Conservation (phyloP, 2,797 vertebrate genomes). For the Hoplostethus mediterraneus region DNA sequence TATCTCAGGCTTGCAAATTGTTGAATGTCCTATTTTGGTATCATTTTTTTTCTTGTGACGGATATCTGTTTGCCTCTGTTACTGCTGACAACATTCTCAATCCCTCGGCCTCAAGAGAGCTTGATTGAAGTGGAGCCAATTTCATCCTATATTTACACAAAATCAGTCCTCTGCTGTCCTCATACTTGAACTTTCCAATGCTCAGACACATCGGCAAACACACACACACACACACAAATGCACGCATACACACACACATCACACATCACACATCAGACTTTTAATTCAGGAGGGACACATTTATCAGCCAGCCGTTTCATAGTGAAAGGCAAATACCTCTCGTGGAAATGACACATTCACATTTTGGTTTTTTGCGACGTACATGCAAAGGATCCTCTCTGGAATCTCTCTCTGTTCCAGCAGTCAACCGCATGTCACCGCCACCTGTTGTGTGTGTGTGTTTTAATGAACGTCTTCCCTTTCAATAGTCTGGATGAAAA, state of each 20-base stretch:
- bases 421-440: slow-evolving; percentile 55
- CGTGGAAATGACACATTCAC: slow-evolving; percentile 36
- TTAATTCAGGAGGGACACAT: slow-evolving; percentile 43
- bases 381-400: slow-evolving; percentile 50
- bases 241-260: slow-evolving; percentile 25
- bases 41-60: slow-evolving; percentile 46
- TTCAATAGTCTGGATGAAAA: slow-evolving; percentile 68
- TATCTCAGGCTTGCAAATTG: slow-evolving; percentile 73
- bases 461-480: slow-evolving; percentile 79
- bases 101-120: slow-evolving; percentile 74
- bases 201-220: slow-evolving; percentile 50
- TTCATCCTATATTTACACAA: slow-evolving; percentile 80
- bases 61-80: slow-evolving; percentile 66
- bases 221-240: slow-evolving; percentile 24
- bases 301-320: slow-evolving; percentile 53
- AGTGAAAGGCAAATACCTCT: slow-evolving; percentile 55
- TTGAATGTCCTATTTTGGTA: slow-evolving; percentile 71
- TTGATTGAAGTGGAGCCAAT: slow-evolving; percentile 83
- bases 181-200: slow-evolving; percentile 45
- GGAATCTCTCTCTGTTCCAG: slow-evolving; percentile 29
- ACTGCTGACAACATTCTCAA: slow-evolving; percentile 70
- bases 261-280: slow-evolving; percentile 42
- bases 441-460: slow-evolving; percentile 65
- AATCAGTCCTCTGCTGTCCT: slow-evolving; percentile 54
- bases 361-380: slow-evolving; percentile 32